Evolutionary conservation across 2,797 vertebrate species (phyloP).

Genomic region (Argya squamiceps): DNA sequence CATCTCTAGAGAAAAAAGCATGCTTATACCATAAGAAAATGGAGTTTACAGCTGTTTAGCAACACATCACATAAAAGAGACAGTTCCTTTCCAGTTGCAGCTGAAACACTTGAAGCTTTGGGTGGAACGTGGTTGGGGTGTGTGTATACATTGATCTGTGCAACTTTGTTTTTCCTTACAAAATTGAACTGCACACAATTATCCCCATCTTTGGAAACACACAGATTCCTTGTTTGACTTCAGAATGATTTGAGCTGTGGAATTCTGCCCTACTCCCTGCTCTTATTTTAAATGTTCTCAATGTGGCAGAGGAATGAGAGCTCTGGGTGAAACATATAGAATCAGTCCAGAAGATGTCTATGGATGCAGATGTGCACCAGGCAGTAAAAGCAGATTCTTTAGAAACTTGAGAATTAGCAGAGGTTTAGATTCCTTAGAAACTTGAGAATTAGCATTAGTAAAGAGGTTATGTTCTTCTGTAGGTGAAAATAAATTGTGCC

Average conservation of each 20-base stretch:
- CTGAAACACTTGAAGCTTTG: neutral
- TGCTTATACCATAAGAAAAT: neutral
- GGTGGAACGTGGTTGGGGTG: neutral
- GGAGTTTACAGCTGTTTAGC: neutral
- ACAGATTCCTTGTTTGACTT: neutral
- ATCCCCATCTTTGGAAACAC: neutral
- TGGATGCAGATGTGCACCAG: neutral
- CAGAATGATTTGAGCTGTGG: neutral
- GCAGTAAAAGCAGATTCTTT: neutral
- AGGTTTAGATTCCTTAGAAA: neutral
- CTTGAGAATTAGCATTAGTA: neutral
- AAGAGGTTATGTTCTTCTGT: neutral
- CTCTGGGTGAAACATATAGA: fast-evolving
- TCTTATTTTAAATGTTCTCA: neutral
- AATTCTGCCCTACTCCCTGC: neutral
- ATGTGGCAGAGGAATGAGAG: fast-evolving
- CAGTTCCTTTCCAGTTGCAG: neutral
- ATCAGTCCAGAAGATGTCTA: neutral
- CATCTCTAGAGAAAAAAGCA: neutral
- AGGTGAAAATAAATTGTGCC: neutral
- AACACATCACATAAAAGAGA: neutral
- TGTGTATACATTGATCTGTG: fast-evolving
- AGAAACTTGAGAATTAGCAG: neutral
- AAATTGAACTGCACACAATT: neutral
- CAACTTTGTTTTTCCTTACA: neutral